These are phyloP conservation scores for Rhyacichthys aspro DNA, from an alignment of 2,797 vertebrate genomes.

Conservation along the genomic window DNA sequence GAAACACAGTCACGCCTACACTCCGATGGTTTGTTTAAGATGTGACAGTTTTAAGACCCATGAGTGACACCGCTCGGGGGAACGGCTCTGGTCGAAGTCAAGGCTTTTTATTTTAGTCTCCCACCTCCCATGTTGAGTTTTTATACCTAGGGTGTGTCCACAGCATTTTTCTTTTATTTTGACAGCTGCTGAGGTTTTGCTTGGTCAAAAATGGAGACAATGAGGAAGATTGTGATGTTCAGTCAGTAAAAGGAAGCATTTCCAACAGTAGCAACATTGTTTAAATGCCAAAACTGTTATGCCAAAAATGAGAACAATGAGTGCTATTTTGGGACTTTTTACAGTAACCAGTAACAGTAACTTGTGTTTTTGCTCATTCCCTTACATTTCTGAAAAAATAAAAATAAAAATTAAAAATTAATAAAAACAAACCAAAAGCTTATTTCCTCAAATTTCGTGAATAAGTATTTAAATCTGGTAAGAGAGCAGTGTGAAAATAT, in stretches of 20 bases:
- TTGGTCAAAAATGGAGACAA: not conserved
- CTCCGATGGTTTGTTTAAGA: not conserved
- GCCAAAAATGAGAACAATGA: not conserved
- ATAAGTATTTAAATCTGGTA: no score
- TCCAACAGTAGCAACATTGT: not conserved
- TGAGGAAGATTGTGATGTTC: no score
- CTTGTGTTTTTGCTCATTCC: no score
- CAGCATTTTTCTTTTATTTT: not conserved
- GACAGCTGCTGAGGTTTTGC: not conserved
- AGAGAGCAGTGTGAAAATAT: no score
- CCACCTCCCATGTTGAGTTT: constrained; percentile 11
- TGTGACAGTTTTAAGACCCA: constrained; percentile 16
- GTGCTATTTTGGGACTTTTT: no score
- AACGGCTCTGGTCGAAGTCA: not conserved
- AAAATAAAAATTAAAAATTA: no score
- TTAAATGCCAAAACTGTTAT: not conserved
- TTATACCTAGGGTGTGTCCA: constrained; percentile 27
- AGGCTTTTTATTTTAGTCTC: constrained; percentile 1
- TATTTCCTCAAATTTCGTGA: no score
- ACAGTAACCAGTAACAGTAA: no score
- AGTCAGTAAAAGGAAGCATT: not conserved
- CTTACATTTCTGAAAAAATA: no score
- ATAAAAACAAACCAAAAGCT: no score
- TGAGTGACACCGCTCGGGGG: not conserved
- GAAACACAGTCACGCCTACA: constrained; percentile 45